Percentiles rank a stretch among this genome's conserved stretches.
These are phyloP conservation scores for Ammodytes marinus DNA, from an alignment of 2,113 vertebrate species.

Conservation along the genomic window DNA sequence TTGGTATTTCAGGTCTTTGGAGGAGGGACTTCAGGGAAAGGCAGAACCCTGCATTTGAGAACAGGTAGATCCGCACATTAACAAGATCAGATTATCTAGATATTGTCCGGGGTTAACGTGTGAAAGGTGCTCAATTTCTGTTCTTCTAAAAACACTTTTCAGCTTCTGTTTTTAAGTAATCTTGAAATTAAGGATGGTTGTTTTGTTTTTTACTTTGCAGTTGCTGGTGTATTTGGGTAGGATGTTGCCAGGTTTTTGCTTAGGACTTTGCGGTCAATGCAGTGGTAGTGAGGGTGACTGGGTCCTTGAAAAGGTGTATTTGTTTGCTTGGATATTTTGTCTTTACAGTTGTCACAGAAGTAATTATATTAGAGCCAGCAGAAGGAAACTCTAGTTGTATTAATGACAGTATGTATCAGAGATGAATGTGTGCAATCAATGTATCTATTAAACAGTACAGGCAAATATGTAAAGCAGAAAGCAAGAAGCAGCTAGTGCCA, in stretches of 20 bases:
- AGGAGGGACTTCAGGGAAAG: background rate
- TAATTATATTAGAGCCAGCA: background rate
- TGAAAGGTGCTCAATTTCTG: too few relatives aligned
- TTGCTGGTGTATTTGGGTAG: background rate
- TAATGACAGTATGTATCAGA: slow-evolving; percentile 2
- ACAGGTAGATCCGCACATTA: too few relatives aligned
- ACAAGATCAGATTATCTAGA: too few relatives aligned
- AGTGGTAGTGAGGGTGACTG: background rate
- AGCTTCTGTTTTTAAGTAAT: too few relatives aligned
- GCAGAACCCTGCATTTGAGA: background rate
- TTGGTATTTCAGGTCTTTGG: background rate
- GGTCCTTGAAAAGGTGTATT: background rate
- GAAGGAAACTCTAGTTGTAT: background rate
- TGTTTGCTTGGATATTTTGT: background rate
- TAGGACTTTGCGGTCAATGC: background rate
- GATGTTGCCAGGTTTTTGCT: background rate
- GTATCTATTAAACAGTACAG: slow-evolving; percentile 53
- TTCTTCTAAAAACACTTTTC: background rate
- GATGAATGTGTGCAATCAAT: slow-evolving; percentile 52
- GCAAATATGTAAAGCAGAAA: slow-evolving; percentile 39
- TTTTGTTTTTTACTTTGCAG: background rate
- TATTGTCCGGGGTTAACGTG: too few relatives aligned
- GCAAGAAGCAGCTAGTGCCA: slow-evolving; percentile 10
- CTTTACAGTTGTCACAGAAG: slow-evolving; percentile 16
- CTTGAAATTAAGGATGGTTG: too few relatives aligned